Conservation (phyloP, 2,888 invertebrate genomes). For the Leptura quadrifasciata region DNA sequence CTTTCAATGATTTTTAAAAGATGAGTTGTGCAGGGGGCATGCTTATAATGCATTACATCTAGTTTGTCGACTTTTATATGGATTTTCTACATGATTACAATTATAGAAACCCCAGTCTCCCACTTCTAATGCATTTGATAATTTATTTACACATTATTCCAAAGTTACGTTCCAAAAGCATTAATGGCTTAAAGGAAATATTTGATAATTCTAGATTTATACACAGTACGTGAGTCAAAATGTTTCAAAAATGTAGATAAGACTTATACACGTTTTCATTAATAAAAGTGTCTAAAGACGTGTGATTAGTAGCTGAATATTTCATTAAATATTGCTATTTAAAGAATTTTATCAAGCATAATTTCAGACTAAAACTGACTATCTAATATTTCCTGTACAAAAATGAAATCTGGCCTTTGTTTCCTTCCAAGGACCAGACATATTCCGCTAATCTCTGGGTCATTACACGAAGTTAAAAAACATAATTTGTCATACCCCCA, state of each 20-base stretch:
- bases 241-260: not conserved
- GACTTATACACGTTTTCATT: not conserved
- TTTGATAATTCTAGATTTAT: not conserved
- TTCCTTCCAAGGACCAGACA: not conserved
- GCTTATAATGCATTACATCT: no score
- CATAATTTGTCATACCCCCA: conserved; percentile 5
- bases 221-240: not conserved
- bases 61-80: no score
- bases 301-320: not conserved
- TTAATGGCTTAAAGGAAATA: no score
- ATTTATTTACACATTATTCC: no score
- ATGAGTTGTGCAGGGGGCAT: no score
- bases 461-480: conserved; percentile 16
- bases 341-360: not conserved
- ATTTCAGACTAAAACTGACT: not conserved
- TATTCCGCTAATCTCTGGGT: conserved; percentile 2
- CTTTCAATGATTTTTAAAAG: no score
- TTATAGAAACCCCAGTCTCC: no score
- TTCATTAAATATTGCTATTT: not conserved
- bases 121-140: no score
- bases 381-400: not conserved
- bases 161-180: no score
- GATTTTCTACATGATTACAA: no score
- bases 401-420: not conserved
- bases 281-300: not conserved